Base-by-base conservation (phyloP, 2,888 invertebrate species). In the Drosophila yooni region DNA sequence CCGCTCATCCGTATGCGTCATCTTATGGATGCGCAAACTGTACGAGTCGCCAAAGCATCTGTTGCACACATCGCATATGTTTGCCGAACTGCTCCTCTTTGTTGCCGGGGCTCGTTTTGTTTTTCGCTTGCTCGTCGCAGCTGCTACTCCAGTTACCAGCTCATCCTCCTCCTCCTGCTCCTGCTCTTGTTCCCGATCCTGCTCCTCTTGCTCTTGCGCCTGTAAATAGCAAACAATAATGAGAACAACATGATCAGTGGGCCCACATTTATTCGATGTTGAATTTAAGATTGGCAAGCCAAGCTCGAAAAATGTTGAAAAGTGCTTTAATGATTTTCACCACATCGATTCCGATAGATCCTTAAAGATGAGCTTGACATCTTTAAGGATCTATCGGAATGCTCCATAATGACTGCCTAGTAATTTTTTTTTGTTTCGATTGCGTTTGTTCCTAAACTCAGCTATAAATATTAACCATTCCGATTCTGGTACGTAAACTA, bases 1-100 rank as follows among this genome's bases (percentile, higher is more conserved):
- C 70, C 81, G 83, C 70, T 92, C 91, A n/a, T 91, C 82, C 48
- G 90, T 91, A 69, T 91, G 91, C 36, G 84, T 90, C 91, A 92
- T 92, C 63, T 81, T 89, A 65, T 92, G 92, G 29, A 91, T 89
- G 33, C 92, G 87, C 58, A 92, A 63, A 29, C 91, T 91, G 59
- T 92, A 91, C 6, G 83, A 68, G 46, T 91, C 91, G 27, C 86
- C 84, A 53, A 91, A 91, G 46, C 76, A 63, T 2, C 84, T 77
- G 36, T 70, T 68, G 50, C 92, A 92, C 0, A 87, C 72, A 31
- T 91, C 83, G 15, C 90, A 89, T 10, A n/a, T 52, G 38, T 72
- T 70, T 0, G 8, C 2, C 15, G 53, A 7, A n/a, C n/a, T 21
- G 13, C 50, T 40, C 15, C 43, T 40, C 18, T 31, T 67, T 40